phyloP scores from a whole-genome alignment of 2,113 vertebrate species.

The Chloropsis cyanopogon region DNA sequence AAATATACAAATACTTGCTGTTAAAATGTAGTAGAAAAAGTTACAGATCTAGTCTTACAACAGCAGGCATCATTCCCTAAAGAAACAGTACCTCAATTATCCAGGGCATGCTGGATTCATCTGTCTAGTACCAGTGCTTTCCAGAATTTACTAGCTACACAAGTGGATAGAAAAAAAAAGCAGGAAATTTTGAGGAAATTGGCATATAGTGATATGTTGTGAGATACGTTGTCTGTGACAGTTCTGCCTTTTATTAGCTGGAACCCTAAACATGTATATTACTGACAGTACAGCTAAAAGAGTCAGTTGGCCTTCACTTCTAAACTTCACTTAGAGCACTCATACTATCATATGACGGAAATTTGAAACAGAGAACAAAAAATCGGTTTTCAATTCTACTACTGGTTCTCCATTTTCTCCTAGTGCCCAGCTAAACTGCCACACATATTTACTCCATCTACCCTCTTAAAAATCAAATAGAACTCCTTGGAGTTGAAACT shows the following conservation, averaged over 20 bases:
- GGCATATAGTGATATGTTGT: neutral
- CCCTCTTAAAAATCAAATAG: neutral
- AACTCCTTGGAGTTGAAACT: neutral
- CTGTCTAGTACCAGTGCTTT: neutral
- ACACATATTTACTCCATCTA: neutral
- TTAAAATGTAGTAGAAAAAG: neutral
- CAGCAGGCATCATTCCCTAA: neutral
- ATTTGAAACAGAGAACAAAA: neutral
- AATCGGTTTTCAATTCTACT: neutral
- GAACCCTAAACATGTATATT: neutral
- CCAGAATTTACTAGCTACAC: neutral
- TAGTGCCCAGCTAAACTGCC: neutral
- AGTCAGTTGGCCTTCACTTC: neutral
- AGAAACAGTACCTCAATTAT: neutral
- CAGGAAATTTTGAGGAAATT: neutral
- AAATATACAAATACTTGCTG: neutral
- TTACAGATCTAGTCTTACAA: neutral
- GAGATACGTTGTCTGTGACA: neutral
- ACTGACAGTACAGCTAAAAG: neutral
- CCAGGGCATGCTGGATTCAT: neutral
- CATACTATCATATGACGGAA: neutral
- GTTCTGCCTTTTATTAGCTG: neutral
- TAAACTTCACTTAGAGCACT: neutral
- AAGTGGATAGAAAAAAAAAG: neutral
- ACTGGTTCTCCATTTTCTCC: neutral